Base-by-base conservation (phyloP, 2,888 invertebrate genomes). In the Hypselothyrea guttata region DNA sequence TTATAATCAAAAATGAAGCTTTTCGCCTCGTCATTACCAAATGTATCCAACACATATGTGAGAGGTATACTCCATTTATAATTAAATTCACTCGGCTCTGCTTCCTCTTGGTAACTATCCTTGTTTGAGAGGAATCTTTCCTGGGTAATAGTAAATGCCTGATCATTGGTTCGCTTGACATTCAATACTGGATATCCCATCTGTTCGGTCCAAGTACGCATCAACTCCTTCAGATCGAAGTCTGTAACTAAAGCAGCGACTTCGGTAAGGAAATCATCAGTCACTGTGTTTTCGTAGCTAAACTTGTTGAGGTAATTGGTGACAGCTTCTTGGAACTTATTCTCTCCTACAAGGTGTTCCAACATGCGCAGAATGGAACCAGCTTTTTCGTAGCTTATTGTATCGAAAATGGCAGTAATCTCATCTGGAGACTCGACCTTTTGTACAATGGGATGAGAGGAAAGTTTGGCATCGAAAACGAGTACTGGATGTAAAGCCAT, bases 341-440 rank as follows among this genome's bases (percentile, higher is more conserved):
- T 93, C 31, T 92, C 90, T 0, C 86, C 88, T 38, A 96, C 92
- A 61, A 96, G 94, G 27, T 93, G 91, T 88, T 97, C 96, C 79
- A 97, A 89, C 97, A 98, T 98, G 38, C 96, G 91, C 44, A 98
- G 91, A 1, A 97, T 91, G 0, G 97, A 94, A 0, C 96, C 93
- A 7, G 97, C 97, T 94, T 98, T 98, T 74, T 93, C 93, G 86
- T 98, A 98, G 0, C 97, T 95, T 60, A 98, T 97, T 0, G 92
- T 90, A 88, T 98, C 97, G 87, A 98, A 98, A 48, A 97, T 94
- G 65, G 96, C 94, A 0, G 95, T 95, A 55, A 98, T 97, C 91
- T 98, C 94, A 88, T 96, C 94, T 0, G 98, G 97, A 49, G 95
- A 95, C 7, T 91, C 91, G 4, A 97, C 97, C 1, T 92, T 92